These are phyloP conservation scores for Dissostichus mawsoni DNA, from an alignment of 2,113 vertebrate species.

Conservation along the genomic window DNA sequence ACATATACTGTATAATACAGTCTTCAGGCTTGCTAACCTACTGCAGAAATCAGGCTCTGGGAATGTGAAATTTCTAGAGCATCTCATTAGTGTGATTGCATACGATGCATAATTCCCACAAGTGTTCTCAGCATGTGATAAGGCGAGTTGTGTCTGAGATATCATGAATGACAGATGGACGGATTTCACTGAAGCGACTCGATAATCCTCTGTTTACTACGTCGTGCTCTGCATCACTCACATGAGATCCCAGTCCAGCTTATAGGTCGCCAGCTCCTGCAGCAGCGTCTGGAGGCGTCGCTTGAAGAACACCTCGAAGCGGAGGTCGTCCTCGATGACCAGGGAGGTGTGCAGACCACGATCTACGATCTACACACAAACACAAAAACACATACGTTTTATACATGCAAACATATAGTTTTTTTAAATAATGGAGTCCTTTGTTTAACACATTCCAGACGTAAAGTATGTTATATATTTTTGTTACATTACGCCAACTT, in stretches of 20 bases:
- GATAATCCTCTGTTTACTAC: constrained; percentile 61
- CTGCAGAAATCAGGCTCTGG: background rate
- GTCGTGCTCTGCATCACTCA: constrained; percentile 73
- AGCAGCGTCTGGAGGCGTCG: constrained; percentile 89
- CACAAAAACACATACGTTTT: background rate
- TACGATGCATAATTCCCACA: constrained; percentile 24
- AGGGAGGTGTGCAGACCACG: constrained; percentile 84
- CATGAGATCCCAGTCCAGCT: constrained; percentile 93
- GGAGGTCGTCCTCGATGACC: constrained; percentile 93
- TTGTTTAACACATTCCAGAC: too few relatives aligned
- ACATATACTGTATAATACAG: too few relatives aligned
- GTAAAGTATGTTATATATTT: too few relatives aligned
- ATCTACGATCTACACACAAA: constrained; percentile 82
- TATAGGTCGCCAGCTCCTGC: constrained; percentile 85
- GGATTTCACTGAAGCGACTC: constrained; percentile 42
- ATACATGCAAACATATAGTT: background rate
- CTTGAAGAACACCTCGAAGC: constrained; percentile 96
- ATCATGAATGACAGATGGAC: constrained; percentile 62
- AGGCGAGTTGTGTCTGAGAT: constrained; percentile 20
- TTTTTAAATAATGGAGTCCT: too few relatives aligned
- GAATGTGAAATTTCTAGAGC: constrained; percentile 17
- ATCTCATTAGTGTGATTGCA: constrained; percentile 1
- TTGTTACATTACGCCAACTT: too few relatives aligned
- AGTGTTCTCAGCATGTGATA: constrained; percentile 33
- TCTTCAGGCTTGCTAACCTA: background rate